phyloP scores from a whole-genome alignment of 2,113 vertebrate genomes.

The Suncus etruscus region DNA sequence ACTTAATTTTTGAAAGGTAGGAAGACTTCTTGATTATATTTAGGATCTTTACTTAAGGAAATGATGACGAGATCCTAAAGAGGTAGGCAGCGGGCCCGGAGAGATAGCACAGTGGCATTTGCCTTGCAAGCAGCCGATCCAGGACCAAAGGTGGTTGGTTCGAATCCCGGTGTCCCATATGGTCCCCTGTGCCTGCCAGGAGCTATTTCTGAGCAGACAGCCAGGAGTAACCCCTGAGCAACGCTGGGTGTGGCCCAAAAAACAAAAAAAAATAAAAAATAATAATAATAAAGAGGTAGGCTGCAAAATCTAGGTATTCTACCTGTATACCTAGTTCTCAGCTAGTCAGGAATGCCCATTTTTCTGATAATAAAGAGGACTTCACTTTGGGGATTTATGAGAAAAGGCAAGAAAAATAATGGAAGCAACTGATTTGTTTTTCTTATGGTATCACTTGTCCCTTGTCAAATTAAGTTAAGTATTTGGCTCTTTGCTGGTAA shows the following conservation, averaged over 20 bases:
- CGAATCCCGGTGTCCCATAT: too few relatives aligned
- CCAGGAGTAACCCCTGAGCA: too few relatives aligned
- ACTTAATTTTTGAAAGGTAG: background rate
- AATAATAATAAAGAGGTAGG: too few relatives aligned
- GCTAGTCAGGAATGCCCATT: background rate
- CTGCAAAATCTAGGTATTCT: background rate
- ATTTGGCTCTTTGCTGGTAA: conserved; percentile 16
- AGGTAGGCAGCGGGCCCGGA: background rate
- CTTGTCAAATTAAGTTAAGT: conserved; percentile 27
- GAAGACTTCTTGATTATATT: background rate
- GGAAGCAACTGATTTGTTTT: conserved; percentile 14
- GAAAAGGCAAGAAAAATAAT: conserved; percentile 28
- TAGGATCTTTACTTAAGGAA: conserved; percentile 12
- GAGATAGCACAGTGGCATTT: too few relatives aligned
- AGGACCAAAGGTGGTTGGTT: too few relatives aligned
- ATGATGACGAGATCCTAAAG: background rate
- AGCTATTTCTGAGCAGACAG: too few relatives aligned
- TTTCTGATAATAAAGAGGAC: conserved; percentile 1
- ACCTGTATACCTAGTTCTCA: background rate
- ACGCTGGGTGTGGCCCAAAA: too few relatives aligned
- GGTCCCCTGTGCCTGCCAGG: too few relatives aligned
- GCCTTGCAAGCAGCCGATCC: too few relatives aligned
- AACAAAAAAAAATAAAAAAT: too few relatives aligned
- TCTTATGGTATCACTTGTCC: background rate
- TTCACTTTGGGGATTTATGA: background rate